Evolutionary conservation across 2,888 invertebrate species (phyloP).

Genomic region (Lasius platythorax): DNA sequence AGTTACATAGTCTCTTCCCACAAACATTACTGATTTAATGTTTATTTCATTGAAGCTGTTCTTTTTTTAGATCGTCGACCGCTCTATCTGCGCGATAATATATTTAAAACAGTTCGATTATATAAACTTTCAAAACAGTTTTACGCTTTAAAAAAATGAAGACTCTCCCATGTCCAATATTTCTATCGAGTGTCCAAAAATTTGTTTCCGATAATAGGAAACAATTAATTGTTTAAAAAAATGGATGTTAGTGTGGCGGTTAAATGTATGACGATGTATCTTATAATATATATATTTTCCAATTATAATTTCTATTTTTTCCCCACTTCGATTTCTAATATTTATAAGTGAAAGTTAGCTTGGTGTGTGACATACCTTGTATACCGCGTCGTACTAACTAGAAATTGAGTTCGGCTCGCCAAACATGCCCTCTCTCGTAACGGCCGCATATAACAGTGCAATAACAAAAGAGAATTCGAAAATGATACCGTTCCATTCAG

Average conservation of each 20-base stretch:
- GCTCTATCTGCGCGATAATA: background rate
- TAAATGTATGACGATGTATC: background rate
- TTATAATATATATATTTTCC: background rate
- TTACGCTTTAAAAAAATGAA: background rate
- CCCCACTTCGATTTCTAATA: conserved; percentile 26
- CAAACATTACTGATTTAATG: conserved; percentile 10
- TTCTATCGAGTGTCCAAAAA: background rate
- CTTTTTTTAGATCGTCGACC: background rate
- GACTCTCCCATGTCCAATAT: background rate
- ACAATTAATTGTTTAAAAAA: background rate
- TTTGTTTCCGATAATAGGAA: background rate
- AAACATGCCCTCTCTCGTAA: conserved; percentile 15
- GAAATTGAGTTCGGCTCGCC: conserved; percentile 36
- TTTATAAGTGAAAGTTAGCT: conserved; percentile 37
- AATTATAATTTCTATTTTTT: conserved; percentile 6
- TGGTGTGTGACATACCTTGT: background rate
- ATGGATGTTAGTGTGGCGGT: background rate
- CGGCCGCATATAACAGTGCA: conserved; percentile 19
- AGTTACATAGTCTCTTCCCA: background rate
- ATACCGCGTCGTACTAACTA: background rate
- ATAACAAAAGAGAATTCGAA: conserved; percentile 48
- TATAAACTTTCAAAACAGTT: background rate
- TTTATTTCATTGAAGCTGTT: background rate
- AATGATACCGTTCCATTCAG: conserved; percentile 49
- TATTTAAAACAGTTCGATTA: background rate